phyloP scores from a whole-genome alignment of 2,113 vertebrate species.

The Cryptotis parvus region DNA sequence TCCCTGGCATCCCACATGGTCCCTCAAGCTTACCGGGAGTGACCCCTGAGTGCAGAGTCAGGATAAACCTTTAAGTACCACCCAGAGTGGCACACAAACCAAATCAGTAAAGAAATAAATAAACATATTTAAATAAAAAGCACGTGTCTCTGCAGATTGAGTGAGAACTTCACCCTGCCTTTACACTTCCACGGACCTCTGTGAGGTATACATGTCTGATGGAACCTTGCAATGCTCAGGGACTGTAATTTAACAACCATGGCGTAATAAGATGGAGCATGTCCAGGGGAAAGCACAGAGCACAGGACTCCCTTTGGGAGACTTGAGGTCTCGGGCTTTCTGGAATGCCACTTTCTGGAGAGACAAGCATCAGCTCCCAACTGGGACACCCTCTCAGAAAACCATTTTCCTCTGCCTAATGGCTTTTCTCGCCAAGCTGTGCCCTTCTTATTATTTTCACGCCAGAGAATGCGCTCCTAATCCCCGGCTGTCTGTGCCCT shows the following conservation, averaged over 20 bases:
- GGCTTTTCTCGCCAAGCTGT: background rate
- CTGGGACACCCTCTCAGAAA: background rate
- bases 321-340: background rate
- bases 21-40: too few relatives aligned
- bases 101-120: too few relatives aligned
- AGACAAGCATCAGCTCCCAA: background rate
- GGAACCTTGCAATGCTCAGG: background rate
- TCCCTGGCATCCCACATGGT: too few relatives aligned
- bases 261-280: background rate
- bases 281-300: background rate
- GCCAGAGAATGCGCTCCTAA: constrained; percentile 12
- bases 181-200: background rate
- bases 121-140: background rate
- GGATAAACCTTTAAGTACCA: too few relatives aligned
- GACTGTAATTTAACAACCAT: background rate
- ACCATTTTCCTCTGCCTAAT: background rate
- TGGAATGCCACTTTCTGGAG: constrained; percentile 10
- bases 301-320: background rate
- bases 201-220: background rate
- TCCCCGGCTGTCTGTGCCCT: constrained; percentile 19
- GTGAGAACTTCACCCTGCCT: constrained; percentile 16
- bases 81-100: too few relatives aligned
- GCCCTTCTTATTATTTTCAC: background rate
- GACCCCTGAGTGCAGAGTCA: too few relatives aligned
- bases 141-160: background rate